A percentile compares a stretch with the other conserved stretches of the same genome.
Evolutionary conservation across 2,113 vertebrate genomes (phyloP).

Genomic region (Varanus komodoensis): DNA sequence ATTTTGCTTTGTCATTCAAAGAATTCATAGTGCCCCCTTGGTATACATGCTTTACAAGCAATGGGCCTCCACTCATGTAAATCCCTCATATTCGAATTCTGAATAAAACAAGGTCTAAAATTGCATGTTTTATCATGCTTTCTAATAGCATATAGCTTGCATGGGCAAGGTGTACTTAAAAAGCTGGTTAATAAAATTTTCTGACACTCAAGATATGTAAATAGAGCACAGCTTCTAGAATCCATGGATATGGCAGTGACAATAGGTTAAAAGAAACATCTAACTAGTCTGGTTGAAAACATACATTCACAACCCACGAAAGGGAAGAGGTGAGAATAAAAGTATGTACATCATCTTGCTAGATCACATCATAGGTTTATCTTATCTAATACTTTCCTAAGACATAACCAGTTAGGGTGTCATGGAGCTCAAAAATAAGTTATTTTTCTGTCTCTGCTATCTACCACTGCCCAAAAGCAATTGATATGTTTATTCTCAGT

Average conservation of each 20-base stretch:
- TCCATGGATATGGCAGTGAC: background rate
- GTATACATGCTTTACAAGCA: background rate
- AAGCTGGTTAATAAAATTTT: background rate
- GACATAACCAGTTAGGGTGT: background rate
- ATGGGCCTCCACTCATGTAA: background rate
- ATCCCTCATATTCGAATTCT: too few relatives aligned
- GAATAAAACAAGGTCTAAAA: too few relatives aligned
- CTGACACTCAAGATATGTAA: background rate
- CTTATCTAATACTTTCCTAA: background rate
- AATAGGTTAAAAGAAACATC: background rate
- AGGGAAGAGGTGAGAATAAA: background rate
- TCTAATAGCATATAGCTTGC: background rate
- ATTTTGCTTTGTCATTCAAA: background rate
- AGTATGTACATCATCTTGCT: background rate
- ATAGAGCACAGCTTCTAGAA: too few relatives aligned
- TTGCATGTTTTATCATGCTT: background rate
- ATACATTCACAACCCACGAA: background rate
- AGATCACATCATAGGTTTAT: background rate
- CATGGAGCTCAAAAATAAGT: background rate
- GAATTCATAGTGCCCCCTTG: background rate
- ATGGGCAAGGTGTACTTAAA: background rate
- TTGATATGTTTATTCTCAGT: background rate
- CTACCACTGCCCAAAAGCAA: background rate
- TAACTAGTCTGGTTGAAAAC: background rate
- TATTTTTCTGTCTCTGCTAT: background rate